Evolutionary conservation across 1,140 invertebrate genomes (phyloP).

Genomic region (Leptinotarsa undecemlineata): DNA sequence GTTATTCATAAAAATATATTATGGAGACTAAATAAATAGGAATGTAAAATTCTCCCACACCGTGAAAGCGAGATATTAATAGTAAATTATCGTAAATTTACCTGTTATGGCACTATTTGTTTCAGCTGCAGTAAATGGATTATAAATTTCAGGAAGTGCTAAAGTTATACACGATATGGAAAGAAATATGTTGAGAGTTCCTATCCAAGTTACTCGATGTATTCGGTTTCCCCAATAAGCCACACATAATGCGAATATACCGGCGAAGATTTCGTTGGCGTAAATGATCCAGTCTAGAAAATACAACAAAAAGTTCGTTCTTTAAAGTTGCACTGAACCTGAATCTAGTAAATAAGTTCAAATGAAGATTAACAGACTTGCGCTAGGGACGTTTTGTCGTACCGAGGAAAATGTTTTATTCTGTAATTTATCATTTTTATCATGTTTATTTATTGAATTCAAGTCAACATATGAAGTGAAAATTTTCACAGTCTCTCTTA

Average conservation of each 20-base stretch:
- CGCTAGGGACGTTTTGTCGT: no score
- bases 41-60: not conserved
- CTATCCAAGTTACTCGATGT: slow-evolving; percentile 65
- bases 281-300: slow-evolving; percentile 63
- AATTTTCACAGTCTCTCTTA: no score
- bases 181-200: slow-evolving; percentile 62
- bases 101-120: slow-evolving; percentile 28
- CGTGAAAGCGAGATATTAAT: not conserved
- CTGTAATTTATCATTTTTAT: no score
- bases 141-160: slow-evolving; percentile 60
- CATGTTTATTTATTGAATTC: no score
- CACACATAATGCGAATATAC: slow-evolving; percentile 59
- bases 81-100: slow-evolving; percentile 4
- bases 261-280: slow-evolving; percentile 60
- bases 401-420: no score
- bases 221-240: slow-evolving; percentile 65
- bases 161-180: slow-evolving; percentile 58
- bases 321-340: not conserved
- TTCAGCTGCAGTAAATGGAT: slow-evolving; percentile 33
- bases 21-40: no score
- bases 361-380: slow-evolving; percentile 1
- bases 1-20: no score
- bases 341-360: not conserved
- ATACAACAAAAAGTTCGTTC: slow-evolving; percentile 8
- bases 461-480: no score